Evolutionary conservation across 2,888 invertebrate species (phyloP), one percentile per base, ranked within the genome.

Genomic region (Anagyrus pseudococci): DNA sequence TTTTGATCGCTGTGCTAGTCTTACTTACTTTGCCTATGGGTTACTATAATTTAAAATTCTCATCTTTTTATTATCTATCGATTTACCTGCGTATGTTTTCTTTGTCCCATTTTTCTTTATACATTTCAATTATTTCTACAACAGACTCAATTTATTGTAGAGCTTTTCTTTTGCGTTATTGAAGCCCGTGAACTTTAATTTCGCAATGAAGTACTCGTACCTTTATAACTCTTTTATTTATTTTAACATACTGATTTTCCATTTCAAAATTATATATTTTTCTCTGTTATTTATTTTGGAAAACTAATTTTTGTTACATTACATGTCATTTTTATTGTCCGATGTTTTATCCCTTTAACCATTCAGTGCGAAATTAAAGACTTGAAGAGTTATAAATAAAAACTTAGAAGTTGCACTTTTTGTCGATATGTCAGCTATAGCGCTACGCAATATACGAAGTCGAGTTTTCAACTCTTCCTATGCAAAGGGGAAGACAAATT

Each of bases 101-200:
- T 29, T 58, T 58, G 3, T 10, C 8, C 10, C 10, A 10, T 37
- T 57, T 63, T 25, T 40, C 17, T 58, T 58, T 58, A 58, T 64
- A 68, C 59, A 66, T 62, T 69, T 67, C 65, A 62, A n/a, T n/a
- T n/a, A n/a, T 63, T 57, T 52, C 65, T 71, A 68, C 59, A 67
- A 59, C 22, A 66, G 50, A 48, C 49, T 57, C 48, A 40, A 62
- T 37, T 52, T 46, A 13, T 37, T 43, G 46, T 29, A 58, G 46
- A 61, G 55, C 37, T 62, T 41, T 17, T 20, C n/a, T 22, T 57
- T 65, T 47, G 58, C 46, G 40, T 49, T 55, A 33, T 57, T 58
- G 22, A 58, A 55, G 54, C 43, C 43, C 23, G 17, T 52, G 43
- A 40, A 65, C 54, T 56, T 66, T 62, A 61, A 59, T 66, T 62